Base-by-base conservation (phyloP, 2,888 invertebrate genomes). In the Chrysotoxum bicinctum region DNA sequence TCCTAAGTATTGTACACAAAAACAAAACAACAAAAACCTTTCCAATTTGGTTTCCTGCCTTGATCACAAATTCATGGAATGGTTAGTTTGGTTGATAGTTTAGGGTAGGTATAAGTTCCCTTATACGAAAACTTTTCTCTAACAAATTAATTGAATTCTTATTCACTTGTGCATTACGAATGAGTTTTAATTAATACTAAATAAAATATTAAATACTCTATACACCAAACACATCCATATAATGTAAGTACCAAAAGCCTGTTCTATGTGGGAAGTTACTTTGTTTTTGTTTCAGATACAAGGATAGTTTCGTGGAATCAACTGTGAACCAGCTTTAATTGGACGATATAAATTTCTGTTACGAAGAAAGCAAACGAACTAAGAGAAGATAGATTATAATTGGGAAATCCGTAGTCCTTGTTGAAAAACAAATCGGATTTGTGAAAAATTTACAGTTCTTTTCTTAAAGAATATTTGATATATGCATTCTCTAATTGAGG, bases 121-220 rank as follows among this genome's bases (percentile, higher is more conserved):
- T 52, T 52, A 30, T n/a, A 50, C 45, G 6, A 70, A 70, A 35
- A 50, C n/a, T 37, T 16, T 1, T 7, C 2, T 40, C 5, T 30
- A 23, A 37, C 30, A 10, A 32, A 69, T 40, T 19, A 50, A 32
- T 81, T 48, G 37, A 75, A 43, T 64, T 66, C 58, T 70, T 32
- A 66, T 76, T 70, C 52, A 26, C 43, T 50, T 66, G 16, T 54
- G n/a, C 30, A 16, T 72, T 66, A 48, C 19, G 32, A 70, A 35
- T 40, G 66, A 43, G 70, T 64, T 70, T 56, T 58, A 76, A 81
- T 81, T 70, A 70, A 81, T 66, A 8, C 8, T 76, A 68, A 52
- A 62, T 48, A 64, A 74, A 64, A 56, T 69, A 54, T 16, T n/a
- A 16, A 30, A 16, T 52, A 16, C 26, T n/a, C 52, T 52, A 1